phyloP scores from a whole-genome alignment of 2,888 invertebrate species.

The Ctenicera cuprea region DNA sequence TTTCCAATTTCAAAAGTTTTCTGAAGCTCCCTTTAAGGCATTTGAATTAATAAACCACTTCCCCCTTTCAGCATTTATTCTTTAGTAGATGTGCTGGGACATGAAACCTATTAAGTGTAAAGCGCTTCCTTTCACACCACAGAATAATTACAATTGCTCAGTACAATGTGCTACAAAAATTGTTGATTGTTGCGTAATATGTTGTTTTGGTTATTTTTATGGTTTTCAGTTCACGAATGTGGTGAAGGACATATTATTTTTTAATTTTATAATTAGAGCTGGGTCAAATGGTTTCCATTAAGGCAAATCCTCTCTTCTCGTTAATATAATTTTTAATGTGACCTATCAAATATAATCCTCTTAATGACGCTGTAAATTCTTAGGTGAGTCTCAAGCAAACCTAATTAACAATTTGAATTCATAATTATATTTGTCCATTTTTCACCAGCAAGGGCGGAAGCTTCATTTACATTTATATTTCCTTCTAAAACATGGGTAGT shows the following conservation, averaged over 20 bases:
- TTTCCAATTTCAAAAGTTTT: constrained; percentile 9
- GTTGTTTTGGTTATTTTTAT: neutral
- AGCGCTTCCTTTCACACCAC: constrained; percentile 1
- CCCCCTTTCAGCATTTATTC: constrained; percentile 5
- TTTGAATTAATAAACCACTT: constrained; percentile 16
- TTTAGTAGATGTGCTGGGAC: constrained; percentile 19
- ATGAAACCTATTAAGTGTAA: constrained; percentile 4
- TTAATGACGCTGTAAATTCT: constrained; percentile 38
- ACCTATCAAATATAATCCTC: constrained; percentile 36
- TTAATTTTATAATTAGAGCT: constrained; percentile 29
- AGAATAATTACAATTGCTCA: neutral
- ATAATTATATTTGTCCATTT: constrained; percentile 42
- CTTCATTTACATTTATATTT: constrained; percentile 40
- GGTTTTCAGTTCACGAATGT: too few relatives aligned
- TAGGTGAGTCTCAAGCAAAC: constrained; percentile 38
- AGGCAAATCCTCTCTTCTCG: constrained; percentile 24
- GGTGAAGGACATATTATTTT: neutral
- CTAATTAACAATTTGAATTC: constrained; percentile 41
- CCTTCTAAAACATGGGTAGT: constrained; percentile 21
- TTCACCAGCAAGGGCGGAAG: constrained; percentile 24
- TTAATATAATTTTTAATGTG: constrained; percentile 39
- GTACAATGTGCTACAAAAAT: constrained; percentile 9
- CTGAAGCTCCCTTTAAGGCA: constrained; percentile 16
- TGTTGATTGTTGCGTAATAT: too few relatives aligned
- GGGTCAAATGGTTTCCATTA: constrained; percentile 20